A percentile compares a stretch with the other conserved stretches of the same genome.
Conservation (phyloP, 1,140 invertebrate genomes). For the Spodoptera litura region DNA sequence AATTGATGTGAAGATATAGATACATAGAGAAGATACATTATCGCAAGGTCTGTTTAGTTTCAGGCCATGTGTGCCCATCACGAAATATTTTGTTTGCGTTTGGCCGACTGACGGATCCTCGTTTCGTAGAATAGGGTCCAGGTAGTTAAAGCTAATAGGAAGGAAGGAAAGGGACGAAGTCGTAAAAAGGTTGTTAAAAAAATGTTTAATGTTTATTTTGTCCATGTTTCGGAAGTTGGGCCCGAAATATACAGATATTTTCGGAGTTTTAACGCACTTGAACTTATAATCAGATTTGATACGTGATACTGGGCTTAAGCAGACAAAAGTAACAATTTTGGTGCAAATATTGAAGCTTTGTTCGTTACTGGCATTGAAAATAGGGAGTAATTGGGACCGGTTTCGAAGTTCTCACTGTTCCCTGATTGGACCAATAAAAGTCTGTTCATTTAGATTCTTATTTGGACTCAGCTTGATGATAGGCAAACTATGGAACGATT, state of each 20-base stretch:
- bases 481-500: not conserved
- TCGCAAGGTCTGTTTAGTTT: not conserved
- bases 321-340: not conserved
- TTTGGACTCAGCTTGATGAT: no score
- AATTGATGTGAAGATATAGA: no score
- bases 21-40: not conserved
- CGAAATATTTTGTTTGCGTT: slow-evolving; percentile 17
- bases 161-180: slow-evolving; percentile 22
- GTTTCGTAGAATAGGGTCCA: slow-evolving; percentile 20
- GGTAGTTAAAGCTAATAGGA: slow-evolving; percentile 34
- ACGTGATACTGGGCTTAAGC: not conserved
- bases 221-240: slow-evolving; percentile 22
- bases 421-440: slow-evolving; percentile 20
- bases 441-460: not conserved
- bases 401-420: not conserved
- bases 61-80: not conserved
- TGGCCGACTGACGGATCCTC: not conserved
- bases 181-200: slow-evolving; percentile 31
- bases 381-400: not conserved
- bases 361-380: not conserved
- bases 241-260: slow-evolving; percentile 7
- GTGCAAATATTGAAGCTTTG: not conserved
- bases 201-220: slow-evolving; percentile 30
- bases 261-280: not conserved
- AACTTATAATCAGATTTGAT: slow-evolving; percentile 1